These are phyloP conservation scores for Ichneumon xanthorius DNA, from an alignment of 2,888 invertebrate species.

Conservation along the genomic window DNA sequence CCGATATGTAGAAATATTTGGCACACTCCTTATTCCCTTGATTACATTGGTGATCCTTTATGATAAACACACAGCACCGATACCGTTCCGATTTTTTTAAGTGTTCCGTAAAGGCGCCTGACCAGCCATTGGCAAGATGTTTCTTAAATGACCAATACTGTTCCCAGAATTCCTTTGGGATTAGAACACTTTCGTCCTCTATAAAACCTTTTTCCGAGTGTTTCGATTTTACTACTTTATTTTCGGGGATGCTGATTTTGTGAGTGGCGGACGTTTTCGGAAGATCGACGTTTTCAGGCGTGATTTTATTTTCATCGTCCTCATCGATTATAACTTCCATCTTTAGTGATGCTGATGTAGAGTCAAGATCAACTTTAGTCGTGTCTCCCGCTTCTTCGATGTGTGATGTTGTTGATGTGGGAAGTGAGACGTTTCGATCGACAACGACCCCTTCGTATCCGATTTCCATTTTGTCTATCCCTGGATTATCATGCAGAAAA, in stretches of 20 bases:
- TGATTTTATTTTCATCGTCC: too few relatives aligned
- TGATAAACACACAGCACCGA: constrained; percentile 10
- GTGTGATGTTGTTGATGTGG: too few relatives aligned
- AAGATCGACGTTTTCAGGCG: background rate
- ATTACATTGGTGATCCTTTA: constrained; percentile 16
- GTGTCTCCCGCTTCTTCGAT: too few relatives aligned
- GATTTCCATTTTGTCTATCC: background rate
- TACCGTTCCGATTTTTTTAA: background rate
- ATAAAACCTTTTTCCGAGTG: background rate
- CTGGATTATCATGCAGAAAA: background rate
- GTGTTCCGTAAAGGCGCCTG: constrained; percentile 8
- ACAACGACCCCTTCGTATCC: too few relatives aligned
- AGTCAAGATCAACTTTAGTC: too few relatives aligned
- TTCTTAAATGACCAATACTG: constrained; percentile 13
- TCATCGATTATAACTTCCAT: too few relatives aligned
- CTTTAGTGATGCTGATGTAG: too few relatives aligned
- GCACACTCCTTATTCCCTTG: background rate
- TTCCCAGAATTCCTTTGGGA: constrained; percentile 27
- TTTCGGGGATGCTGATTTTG: background rate
- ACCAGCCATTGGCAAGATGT: constrained; percentile 6
- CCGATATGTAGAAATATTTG: constrained; percentile 20
- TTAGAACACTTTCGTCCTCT: background rate
- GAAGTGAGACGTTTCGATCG: too few relatives aligned
- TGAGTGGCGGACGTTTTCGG: background rate
- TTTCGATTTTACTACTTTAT: constrained; percentile 5